phyloP scores from a whole-genome alignment of 92 coral and sea anemone genomes.

The Siderastrea radians region DNA sequence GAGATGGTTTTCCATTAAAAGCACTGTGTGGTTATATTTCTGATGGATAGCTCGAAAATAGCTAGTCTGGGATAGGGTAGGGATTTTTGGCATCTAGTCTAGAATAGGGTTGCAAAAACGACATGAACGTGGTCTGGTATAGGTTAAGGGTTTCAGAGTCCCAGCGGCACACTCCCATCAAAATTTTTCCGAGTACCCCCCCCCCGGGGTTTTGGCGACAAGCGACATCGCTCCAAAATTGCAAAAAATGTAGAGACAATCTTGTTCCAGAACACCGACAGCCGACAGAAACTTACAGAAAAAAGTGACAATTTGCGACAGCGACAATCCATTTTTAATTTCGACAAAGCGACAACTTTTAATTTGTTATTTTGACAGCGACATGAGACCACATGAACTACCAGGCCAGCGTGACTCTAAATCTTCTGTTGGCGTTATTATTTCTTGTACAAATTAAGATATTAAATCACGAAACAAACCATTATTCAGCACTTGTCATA shows the following conservation, averaged over 20 bases:
- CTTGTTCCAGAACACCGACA: not conserved
- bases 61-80: no score
- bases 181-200: no score
- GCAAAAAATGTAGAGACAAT: not conserved
- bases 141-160: no score
- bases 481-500: not conserved
- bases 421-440: not conserved
- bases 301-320: not conserved
- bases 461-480: not conserved
- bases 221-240: no score
- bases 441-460: not conserved
- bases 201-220: not conserved
- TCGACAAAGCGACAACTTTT: not conserved
- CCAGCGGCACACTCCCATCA: no score
- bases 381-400: not conserved
- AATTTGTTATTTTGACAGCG: not conserved
- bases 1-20: no score
- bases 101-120: no score
- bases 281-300: not conserved
- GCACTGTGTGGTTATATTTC: no score
- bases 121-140: no score
- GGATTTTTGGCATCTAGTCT: no score
- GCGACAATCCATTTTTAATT: not conserved
- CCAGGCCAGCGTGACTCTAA: not conserved
- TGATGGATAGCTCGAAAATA: no score